Conservation (phyloP, 2,113 vertebrate species). For the Morone chrysops region DNA sequence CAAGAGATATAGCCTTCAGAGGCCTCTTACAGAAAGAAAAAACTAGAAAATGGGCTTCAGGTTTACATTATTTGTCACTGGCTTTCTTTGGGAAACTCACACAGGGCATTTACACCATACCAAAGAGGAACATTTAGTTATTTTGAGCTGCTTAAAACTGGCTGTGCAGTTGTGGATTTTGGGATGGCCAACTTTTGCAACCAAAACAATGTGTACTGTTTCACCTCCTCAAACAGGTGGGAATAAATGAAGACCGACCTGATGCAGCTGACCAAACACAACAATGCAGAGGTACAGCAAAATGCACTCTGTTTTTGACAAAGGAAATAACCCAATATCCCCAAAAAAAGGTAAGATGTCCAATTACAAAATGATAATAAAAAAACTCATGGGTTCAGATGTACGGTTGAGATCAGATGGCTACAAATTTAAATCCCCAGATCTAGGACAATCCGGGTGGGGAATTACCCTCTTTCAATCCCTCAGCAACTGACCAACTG, state of each 20-base stretch:
- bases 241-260: conserved; percentile 44
- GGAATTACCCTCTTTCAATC: conserved; percentile 33
- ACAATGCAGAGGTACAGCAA: conserved; percentile 4
- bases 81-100: conserved; percentile 41
- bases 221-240: conserved; percentile 2
- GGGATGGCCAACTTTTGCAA: conserved; percentile 40
- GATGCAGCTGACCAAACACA: conserved; percentile 35
- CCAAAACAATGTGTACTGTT: conserved; percentile 48
- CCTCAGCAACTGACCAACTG: conserved; percentile 49
- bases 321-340: conserved; percentile 13
- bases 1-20: conserved; percentile 1
- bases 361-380: neutral
- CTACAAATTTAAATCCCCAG: conserved; percentile 12
- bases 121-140: conserved; percentile 34
- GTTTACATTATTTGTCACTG: conserved; percentile 34
- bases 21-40: neutral
- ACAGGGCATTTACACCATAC: conserved; percentile 18
- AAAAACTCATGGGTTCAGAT: conserved; percentile 1
- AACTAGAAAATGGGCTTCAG: neutral
- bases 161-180: conserved; percentile 37
- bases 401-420: conserved; percentile 12
- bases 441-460: conserved; percentile 13
- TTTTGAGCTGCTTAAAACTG: conserved; percentile 46
- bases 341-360: neutral
- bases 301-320: neutral